Percentiles rank a stretch among this genome's conserved stretches.
Evolutionary conservation across 1,140 invertebrate species (phyloP).

Genomic region (Ceratosolen fusciceps): DNA sequence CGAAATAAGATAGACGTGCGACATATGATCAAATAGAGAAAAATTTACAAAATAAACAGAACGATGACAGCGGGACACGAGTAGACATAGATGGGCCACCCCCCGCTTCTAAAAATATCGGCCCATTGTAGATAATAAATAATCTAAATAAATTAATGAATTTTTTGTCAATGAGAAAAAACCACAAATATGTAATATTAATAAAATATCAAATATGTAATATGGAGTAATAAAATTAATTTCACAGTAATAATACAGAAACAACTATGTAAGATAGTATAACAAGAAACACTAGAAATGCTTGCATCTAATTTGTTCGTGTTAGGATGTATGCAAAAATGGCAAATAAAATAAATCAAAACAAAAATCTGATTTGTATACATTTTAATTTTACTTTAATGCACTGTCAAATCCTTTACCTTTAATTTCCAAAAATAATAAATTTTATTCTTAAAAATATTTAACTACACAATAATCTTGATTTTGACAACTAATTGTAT

Average conservation of each 20-base stretch:
- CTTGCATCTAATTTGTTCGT: conserved; percentile 70
- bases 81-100: conserved; percentile 72
- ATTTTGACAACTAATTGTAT: too few relatives aligned
- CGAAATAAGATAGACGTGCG: conserved; percentile 62
- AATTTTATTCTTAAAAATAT: too few relatives aligned
- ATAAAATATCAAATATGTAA: background rate
- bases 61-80: conserved; percentile 70
- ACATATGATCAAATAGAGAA: conserved; percentile 58
- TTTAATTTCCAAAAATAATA: too few relatives aligned
- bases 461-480: too few relatives aligned
- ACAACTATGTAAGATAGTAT: conserved; percentile 59
- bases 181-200: background rate
- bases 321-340: conserved; percentile 68
- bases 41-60: conserved; percentile 50
- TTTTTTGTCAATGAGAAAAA: conserved; percentile 34
- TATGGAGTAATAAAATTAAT: conserved; percentile 56
- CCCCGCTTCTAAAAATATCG: conserved; percentile 67
- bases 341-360: conserved; percentile 66
- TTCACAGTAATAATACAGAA: conserved; percentile 59
- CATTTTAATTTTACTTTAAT: conserved; percentile 25
- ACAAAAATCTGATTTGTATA: conserved; percentile 59
- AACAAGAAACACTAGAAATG: conserved; percentile 61
- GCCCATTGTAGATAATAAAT: conserved; percentile 71
- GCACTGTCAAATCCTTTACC: too few relatives aligned
- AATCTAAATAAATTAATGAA: conserved; percentile 37